Conservation (phyloP, 1,140 invertebrate genomes). For the Trichomalopsis sarcophagae region DNA sequence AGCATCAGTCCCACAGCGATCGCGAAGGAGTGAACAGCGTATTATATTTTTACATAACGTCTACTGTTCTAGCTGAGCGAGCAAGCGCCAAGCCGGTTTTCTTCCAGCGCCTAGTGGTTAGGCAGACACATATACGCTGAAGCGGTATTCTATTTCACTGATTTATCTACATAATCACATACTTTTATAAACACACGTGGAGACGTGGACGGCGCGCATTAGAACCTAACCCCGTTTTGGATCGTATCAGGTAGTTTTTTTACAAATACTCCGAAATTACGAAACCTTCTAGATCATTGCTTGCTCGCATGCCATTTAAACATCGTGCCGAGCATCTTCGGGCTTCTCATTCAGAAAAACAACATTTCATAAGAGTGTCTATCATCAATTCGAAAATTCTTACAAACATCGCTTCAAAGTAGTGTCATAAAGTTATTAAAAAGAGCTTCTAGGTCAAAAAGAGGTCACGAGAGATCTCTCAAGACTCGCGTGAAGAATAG, state of each 20-base stretch:
- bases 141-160: background rate
- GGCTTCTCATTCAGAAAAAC: background rate
- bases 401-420: background rate
- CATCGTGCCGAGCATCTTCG: background rate
- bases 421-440: background rate
- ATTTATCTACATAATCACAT: background rate
- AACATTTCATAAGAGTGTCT: background rate
- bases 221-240: background rate
- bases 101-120: background rate
- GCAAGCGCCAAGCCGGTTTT: background rate
- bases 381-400: background rate
- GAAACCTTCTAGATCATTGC: background rate
- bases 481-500: slow-evolving; percentile 1
- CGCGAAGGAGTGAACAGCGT: no score
- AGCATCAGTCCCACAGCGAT: no score
- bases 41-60: no score
- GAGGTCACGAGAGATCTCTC: background rate
- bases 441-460: background rate
- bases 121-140: background rate
- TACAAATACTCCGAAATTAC: background rate
- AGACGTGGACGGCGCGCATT: background rate
- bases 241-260: background rate
- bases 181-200: slow-evolving; percentile 7
- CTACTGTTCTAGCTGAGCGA: background rate
- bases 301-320: background rate